Evolutionary conservation across 2,113 vertebrate genomes (phyloP).

Genomic region (Lampris incognitus): DNA sequence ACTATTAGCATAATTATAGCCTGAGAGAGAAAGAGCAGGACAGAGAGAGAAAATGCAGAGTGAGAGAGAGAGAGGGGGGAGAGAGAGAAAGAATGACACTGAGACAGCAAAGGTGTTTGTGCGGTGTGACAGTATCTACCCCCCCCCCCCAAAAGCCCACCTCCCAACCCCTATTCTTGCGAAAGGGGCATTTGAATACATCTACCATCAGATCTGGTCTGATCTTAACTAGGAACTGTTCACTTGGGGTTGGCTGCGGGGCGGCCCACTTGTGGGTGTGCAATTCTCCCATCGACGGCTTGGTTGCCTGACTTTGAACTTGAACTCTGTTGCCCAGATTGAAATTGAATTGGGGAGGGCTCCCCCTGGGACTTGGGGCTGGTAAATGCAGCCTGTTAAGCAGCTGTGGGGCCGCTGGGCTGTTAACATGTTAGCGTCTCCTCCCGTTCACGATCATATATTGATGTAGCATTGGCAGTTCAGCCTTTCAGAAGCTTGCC

Average conservation of each 20-base stretch:
- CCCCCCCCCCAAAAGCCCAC: neutral
- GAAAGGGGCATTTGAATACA: conserved; percentile 68
- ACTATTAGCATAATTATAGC: conserved; percentile 99
- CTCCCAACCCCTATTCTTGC: conserved; percentile 43
- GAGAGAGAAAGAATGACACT: conserved; percentile 30
- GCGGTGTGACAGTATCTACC: conserved; percentile 61
- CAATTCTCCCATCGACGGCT: conserved; percentile 88
- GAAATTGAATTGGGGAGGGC: conserved; percentile 95
- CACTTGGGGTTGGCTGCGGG: conserved; percentile 36
- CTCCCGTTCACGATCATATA: conserved; percentile 24
- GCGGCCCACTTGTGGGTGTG: conserved; percentile 85
- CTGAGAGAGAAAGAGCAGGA: conserved; percentile 73
- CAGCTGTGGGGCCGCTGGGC: conserved; percentile 60
- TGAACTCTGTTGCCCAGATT: conserved; percentile 94
- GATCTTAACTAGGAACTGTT: conserved; percentile 65
- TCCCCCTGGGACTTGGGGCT: conserved; percentile 88
- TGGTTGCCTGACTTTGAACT: conserved; percentile 96
- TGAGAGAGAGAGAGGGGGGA: conserved; percentile 55
- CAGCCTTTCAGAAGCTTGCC: neutral
- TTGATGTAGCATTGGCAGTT: conserved; percentile 10
- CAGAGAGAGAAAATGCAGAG: conserved; percentile 47
- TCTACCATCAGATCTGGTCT: conserved; percentile 63
- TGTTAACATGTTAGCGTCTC: conserved; percentile 65
- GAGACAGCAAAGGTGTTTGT: conserved; percentile 57
- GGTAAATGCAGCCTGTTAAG: conserved; percentile 67